Conservation (phyloP, 2,113 vertebrate genomes). For the Vidua macroura region DNA sequence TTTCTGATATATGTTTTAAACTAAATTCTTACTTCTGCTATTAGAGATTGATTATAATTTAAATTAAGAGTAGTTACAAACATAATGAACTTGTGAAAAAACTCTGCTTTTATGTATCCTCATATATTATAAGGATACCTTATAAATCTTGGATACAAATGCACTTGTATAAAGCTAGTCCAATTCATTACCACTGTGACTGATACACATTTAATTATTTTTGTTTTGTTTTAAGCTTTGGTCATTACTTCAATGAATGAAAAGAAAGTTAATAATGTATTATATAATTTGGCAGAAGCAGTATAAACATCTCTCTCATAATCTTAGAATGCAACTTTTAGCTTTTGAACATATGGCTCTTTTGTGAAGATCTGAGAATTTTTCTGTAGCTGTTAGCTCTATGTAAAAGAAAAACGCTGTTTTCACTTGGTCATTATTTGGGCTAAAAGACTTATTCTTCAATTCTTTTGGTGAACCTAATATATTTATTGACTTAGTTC, state of each 20-base stretch:
- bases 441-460: neutral
- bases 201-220: neutral
- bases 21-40: slow-evolving; percentile 3
- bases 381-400: neutral
- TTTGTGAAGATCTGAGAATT: neutral
- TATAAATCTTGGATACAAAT: neutral
- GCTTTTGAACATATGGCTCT: neutral
- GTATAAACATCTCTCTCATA: neutral
- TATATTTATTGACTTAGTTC: neutral
- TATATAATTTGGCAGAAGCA: neutral
- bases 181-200: neutral
- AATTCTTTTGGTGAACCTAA: neutral
- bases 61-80: neutral
- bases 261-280: neutral
- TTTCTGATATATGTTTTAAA: neutral
- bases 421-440: neutral
- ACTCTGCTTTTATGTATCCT: neutral
- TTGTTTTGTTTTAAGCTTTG: neutral
- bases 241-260: neutral
- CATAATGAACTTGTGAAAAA: neutral
- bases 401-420: neutral
- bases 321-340: neutral
- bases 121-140: neutral
- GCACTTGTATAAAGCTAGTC: neutral
- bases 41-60: neutral